phyloP scores from a whole-genome alignment of 2,888 invertebrate species.

The Nowickia ferox region DNA sequence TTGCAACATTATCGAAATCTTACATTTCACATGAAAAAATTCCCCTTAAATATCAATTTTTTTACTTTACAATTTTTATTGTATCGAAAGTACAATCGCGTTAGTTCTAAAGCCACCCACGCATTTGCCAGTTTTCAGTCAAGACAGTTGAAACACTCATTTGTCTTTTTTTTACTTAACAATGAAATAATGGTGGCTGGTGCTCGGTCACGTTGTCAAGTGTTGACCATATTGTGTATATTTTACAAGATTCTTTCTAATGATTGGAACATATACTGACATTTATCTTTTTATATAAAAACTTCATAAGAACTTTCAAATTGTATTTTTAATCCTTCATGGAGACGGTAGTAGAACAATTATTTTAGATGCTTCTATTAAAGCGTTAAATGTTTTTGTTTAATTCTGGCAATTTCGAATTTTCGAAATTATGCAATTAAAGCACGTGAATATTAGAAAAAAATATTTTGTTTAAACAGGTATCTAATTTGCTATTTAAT shows the following conservation, averaged over 20 bases:
- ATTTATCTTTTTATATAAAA: not conserved
- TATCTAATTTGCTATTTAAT: not conserved
- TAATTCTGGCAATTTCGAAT: not conserved
- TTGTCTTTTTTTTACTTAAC: not conserved
- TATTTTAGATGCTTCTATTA: too few relatives aligned
- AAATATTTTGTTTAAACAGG: too few relatives aligned
- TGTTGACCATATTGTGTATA: constrained; percentile 6
- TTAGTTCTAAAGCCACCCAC: not conserved
- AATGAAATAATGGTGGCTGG: not conserved
- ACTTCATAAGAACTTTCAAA: not conserved
- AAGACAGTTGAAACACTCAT: constrained; percentile 1
- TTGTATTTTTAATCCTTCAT: too few relatives aligned
- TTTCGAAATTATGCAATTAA: not conserved
- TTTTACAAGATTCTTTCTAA: not conserved
- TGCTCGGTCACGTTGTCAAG: constrained; percentile 35
- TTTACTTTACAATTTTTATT: too few relatives aligned
- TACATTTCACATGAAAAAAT: too few relatives aligned
- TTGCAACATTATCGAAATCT: too few relatives aligned
- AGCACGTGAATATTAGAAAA: not conserved
- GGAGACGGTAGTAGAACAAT: too few relatives aligned
- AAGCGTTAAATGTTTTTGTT: not conserved
- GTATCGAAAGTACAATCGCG: too few relatives aligned
- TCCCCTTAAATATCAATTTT: too few relatives aligned
- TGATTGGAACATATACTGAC: not conserved
- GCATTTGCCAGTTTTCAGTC: not conserved